Conservation (phyloP, 2,888 invertebrate genomes). For the Cheilosia variabilis region DNA sequence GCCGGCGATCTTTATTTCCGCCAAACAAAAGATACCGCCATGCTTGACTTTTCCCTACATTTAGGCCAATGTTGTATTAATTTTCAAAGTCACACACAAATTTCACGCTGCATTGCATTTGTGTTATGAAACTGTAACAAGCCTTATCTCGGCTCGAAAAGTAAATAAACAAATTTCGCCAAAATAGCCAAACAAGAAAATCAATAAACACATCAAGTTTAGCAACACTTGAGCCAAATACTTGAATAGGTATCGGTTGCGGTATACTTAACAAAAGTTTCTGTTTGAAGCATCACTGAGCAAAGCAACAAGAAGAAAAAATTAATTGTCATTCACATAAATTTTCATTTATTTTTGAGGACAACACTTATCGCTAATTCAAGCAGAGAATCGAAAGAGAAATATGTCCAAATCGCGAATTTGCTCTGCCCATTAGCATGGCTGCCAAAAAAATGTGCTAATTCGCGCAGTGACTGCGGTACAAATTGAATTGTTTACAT, state of each 20-base stretch:
- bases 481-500: neutral
- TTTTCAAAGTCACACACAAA: neutral
- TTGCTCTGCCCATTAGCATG: neutral
- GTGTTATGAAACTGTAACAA: neutral
- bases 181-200: neutral
- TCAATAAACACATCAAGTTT: neutral
- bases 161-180: neutral
- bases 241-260: too few relatives aligned
- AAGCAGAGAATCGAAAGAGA: too few relatives aligned
- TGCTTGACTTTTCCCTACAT: neutral
- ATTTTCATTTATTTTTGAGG: constrained; percentile 16
- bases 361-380: neutral
- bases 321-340: neutral
- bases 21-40: neutral
- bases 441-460: constrained; percentile 7
- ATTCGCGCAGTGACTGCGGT: constrained; percentile 4
- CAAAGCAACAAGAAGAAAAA: too few relatives aligned
- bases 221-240: too few relatives aligned
- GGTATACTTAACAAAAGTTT: too few relatives aligned
- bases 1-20: neutral
- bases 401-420: neutral
- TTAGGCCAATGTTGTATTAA: neutral
- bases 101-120: neutral
- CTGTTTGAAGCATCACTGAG: too few relatives aligned
- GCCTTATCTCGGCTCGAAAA: neutral